Evolutionary conservation across 2,113 vertebrate genomes (phyloP).

Genomic region (Sylvia atricapilla): DNA sequence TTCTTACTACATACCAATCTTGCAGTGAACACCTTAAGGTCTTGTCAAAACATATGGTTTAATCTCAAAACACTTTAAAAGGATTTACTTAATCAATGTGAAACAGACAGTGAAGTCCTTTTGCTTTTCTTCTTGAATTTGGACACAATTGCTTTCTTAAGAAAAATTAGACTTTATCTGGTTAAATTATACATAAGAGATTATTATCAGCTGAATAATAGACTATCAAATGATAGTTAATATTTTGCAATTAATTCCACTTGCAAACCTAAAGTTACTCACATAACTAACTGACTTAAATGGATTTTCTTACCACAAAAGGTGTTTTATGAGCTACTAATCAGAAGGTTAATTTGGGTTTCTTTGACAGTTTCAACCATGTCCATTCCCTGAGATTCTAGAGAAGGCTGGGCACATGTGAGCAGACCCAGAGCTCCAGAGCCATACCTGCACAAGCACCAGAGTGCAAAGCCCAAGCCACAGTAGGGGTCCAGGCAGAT

Average conservation of each 20-base stretch:
- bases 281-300: not conserved
- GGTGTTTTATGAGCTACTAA: not conserved
- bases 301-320: not conserved
- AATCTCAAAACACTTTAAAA: not conserved
- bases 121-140: not conserved
- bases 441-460: conserved; percentile 93
- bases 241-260: not conserved
- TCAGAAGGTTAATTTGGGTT: not conserved
- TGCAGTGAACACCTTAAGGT: not conserved
- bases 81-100: not conserved
- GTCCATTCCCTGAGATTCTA: not conserved
- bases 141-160: not conserved
- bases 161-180: not conserved
- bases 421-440: not conserved
- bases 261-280: not conserved
- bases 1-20: not conserved
- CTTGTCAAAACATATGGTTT: not conserved
- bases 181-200: not conserved
- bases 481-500: conserved; percentile 97
- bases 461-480: conserved; percentile 94
- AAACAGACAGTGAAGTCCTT: not conserved
- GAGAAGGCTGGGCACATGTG: not conserved
- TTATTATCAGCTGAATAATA: not conserved
- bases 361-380: not conserved
- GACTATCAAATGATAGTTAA: not conserved